phyloP scores from a whole-genome alignment of 1,140 invertebrate genomes.

The Anagrus nilaparvatae region DNA sequence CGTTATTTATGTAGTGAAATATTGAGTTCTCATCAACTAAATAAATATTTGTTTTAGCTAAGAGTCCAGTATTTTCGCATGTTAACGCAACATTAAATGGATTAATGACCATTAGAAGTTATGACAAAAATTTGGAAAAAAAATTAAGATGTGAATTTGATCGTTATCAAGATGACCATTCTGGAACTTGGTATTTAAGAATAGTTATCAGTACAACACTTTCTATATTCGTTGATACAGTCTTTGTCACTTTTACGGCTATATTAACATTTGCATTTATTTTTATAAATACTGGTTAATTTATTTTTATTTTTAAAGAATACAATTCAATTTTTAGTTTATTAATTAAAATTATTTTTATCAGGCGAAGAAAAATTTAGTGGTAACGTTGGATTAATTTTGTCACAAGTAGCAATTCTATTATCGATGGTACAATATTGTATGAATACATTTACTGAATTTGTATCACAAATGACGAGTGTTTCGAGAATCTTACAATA shows the following conservation, averaged over 20 bases:
- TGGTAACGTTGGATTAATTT: conserved; percentile 67
- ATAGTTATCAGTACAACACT: conserved; percentile 46
- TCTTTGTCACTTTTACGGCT: conserved; percentile 24
- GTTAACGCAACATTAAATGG: conserved; percentile 69
- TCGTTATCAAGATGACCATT: conserved; percentile 52
- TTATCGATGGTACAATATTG: conserved; percentile 78
- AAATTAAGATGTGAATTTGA: conserved; percentile 64
- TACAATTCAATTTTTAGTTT: background rate
- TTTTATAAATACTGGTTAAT: conserved; percentile 29
- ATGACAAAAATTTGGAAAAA: conserved; percentile 45
- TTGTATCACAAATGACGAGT: conserved; percentile 70
- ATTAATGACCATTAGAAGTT: conserved; percentile 69
- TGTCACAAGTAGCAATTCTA: conserved; percentile 71
- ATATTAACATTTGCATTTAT: conserved; percentile 37
- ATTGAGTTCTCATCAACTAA: too few relatives aligned
- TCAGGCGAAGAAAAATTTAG: conserved; percentile 23
- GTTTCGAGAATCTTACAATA: conserved; percentile 73
- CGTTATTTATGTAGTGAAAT: too few relatives aligned
- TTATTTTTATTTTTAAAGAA: too few relatives aligned
- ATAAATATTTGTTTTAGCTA: conserved; percentile 49
- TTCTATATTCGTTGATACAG: conserved; percentile 31
- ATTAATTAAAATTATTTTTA: background rate
- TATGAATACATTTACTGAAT: conserved; percentile 61
- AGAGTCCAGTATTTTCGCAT: conserved; percentile 75
- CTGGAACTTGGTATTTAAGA: conserved; percentile 52